A percentile compares a stretch with the other conserved stretches of the same genome.
Conservation (phyloP, 2,113 vertebrate species). For the Triplophysa tibetana region DNA sequence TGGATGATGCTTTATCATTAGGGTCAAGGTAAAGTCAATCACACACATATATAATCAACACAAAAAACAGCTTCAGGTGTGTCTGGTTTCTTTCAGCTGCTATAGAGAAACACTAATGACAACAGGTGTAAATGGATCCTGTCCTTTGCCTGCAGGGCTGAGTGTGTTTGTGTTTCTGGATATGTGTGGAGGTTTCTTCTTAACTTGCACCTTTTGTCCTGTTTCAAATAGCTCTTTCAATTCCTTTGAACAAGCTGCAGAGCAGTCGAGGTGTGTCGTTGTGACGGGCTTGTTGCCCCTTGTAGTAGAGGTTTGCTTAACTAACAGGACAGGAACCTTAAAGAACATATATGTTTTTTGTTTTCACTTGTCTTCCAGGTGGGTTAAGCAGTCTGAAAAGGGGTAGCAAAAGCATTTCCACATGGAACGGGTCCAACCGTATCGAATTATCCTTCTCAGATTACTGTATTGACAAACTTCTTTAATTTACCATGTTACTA, state of each 20-base stretch:
- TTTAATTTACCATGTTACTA: not conserved
- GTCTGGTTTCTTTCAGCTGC: not conserved
- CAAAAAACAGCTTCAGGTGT: conserved; percentile 40
- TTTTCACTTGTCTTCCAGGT: conserved; percentile 21
- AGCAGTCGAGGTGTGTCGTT: conserved; percentile 50
- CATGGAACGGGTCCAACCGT: conserved; percentile 2
- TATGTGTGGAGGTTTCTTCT: conserved; percentile 40
- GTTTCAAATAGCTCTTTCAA: conserved; percentile 41
- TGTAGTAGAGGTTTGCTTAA: conserved; percentile 31
- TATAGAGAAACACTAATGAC: not conserved
- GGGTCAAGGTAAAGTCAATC: not conserved
- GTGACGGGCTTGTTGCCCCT: conserved; percentile 33
- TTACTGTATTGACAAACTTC: conserved; percentile 13
- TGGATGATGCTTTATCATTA: not conserved
- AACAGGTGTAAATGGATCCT: conserved; percentile 46
- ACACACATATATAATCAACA: not conserved
- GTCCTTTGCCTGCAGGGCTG: not conserved
- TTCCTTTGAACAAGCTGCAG: conserved; percentile 16
- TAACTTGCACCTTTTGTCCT: conserved; percentile 48
- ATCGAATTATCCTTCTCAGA: conserved; percentile 31
- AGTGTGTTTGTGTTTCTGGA: conserved; percentile 15
- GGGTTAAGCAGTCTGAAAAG: conserved; percentile 41
- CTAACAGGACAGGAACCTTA: conserved; percentile 8
- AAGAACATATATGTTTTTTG: conserved; percentile 29
- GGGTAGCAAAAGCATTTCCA: conserved; percentile 17